Base-by-base conservation (phyloP, 2,113 vertebrate species). In the Cavia porcellus region DNA sequence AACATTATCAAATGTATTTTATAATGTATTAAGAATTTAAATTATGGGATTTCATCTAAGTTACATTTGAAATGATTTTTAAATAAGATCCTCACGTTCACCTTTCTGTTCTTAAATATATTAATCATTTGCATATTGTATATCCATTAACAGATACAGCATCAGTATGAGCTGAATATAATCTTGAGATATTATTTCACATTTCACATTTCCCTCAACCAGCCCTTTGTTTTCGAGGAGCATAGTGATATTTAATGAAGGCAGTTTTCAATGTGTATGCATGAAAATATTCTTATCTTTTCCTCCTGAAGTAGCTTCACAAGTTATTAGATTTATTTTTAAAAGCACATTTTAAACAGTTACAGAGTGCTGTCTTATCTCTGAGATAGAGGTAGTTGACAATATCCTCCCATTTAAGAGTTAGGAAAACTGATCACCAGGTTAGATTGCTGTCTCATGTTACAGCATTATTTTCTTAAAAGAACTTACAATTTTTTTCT, bases 1-100 rank as follows among this genome's bases (percentile, higher is more conserved):
- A 81, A 50, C 4, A 35, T 59, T 72, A 64, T 86, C 30, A 86
- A 89, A 59, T 7, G 86, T 42, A 5, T 52, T 74, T 84, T 72
- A 64, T 30, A 55, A 79, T 64, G 55, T 11, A 30, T 42, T 94
- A 68, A 68, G n/a, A 94, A 86, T 89, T 96, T 55, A 88, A 91
- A 64, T 32, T 77, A 19, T 61, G 14, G 55, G 77, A 57, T 89
- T 77, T 89, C 82, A 94, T 32, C 81, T 83, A 77, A 62, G 10
- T 45, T 89, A 72, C 5, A 55, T 70, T 93, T 96, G 45, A 93
- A 93, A 91, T 66, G 77, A 28, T 5, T 88, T 92, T 92, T 47
- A 68, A 94, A 80, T 70, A 57, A 28, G 45, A 35, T 9, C 14
- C 52, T 7, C 52, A 74, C 0, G 35, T 90, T 81, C 13, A 61